Conservation (phyloP, 1,140 invertebrate species). For the Diorhabda carinulata region DNA sequence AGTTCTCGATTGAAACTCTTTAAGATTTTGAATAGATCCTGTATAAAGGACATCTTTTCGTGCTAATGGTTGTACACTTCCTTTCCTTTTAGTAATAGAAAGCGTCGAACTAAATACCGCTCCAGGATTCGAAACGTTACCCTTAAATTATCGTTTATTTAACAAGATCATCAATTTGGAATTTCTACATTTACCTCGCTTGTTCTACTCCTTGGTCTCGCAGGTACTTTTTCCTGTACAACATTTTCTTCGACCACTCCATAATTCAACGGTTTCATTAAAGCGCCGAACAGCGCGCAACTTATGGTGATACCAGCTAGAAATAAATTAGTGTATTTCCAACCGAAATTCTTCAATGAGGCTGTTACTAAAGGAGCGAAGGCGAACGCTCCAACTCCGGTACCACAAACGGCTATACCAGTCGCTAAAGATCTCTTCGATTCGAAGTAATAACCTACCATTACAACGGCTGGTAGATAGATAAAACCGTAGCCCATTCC, state of each 20-base stretch:
- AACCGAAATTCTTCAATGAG: constrained; percentile 73
- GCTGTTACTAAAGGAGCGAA: constrained; percentile 83
- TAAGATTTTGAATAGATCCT: constrained; percentile 9
- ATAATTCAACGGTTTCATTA: constrained; percentile 82
- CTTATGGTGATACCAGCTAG: constrained; percentile 89
- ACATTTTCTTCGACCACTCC: constrained; percentile 63
- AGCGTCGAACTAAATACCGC: constrained; percentile 8
- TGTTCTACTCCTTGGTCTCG: background rate
- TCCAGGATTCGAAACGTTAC: background rate
- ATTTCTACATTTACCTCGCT: background rate
- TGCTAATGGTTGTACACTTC: constrained; percentile 1
- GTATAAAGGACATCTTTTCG: constrained; percentile 14
- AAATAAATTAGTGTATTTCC: constrained; percentile 88
- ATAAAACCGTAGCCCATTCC: constrained; percentile 95
- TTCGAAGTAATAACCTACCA: constrained; percentile 99
- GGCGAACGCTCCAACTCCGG: constrained; percentile 88
- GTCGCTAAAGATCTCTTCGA: constrained; percentile 95
- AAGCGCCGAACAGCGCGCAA: constrained; percentile 85
- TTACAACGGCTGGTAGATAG: constrained; percentile 96
- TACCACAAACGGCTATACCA: constrained; percentile 95
- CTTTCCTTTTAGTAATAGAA: constrained; percentile 10
- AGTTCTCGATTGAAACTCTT: constrained; percentile 10
- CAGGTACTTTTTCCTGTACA: background rate
- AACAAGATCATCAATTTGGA: background rate
- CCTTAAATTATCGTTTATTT: background rate